A percentile compares a stretch with the other conserved stretches of the same genome.
Evolutionary conservation across 2,113 vertebrate species (phyloP).

Genomic region (Chaenogobius annularis): DNA sequence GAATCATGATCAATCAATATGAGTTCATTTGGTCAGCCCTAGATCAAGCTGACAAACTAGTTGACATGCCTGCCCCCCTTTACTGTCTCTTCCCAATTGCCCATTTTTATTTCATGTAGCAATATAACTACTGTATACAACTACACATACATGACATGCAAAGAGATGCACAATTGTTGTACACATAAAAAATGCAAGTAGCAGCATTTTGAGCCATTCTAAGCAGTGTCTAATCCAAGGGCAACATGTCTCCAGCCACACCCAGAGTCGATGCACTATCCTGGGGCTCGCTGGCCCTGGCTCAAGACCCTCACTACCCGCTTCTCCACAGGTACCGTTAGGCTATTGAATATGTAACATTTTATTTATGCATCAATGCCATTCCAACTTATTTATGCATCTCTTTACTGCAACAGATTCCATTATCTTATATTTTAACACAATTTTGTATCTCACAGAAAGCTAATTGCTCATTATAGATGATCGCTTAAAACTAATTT

Average conservation of each 20-base stretch:
- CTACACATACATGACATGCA: no score
- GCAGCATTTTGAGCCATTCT: neutral
- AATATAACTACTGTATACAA: no score
- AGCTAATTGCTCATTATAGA: neutral
- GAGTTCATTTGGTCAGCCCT: no score
- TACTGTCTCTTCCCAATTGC: no score
- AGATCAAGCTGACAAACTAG: no score
- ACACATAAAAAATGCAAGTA: neutral
- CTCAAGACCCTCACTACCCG: constrained; percentile 5
- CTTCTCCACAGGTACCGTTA: constrained; percentile 8
- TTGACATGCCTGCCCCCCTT: no score
- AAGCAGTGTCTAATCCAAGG: neutral
- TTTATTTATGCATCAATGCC: neutral
- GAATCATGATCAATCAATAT: no score
- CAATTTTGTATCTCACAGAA: neutral
- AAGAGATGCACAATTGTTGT: neutral
- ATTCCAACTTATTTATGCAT: neutral
- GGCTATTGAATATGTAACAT: neutral
- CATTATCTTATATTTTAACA: neutral
- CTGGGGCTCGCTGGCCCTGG: neutral
- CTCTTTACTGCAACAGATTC: neutral
- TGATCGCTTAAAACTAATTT: neutral
- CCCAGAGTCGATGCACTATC: constrained; percentile 9
- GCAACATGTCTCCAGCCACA: constrained; percentile 8
- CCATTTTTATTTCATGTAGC: no score